Evolutionary conservation across 1,140 invertebrate species (phyloP).

Genomic region (Drosophila sulfurigaster): DNA sequence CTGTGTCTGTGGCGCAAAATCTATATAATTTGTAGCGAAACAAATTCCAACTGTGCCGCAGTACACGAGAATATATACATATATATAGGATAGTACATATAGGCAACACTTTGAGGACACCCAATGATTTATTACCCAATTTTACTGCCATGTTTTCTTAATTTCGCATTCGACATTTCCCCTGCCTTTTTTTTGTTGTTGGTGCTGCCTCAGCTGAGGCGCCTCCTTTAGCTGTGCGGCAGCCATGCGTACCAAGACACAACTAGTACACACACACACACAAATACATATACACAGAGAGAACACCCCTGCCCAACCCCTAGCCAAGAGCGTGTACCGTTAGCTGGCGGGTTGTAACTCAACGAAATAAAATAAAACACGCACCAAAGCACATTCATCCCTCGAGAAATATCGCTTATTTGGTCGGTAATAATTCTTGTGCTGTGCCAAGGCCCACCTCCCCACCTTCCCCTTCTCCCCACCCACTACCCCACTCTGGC

Average conservation of each 20-base stretch:
- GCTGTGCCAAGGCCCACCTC: conserved; percentile 43
- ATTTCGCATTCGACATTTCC: conserved; percentile 84
- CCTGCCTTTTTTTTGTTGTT: conserved; percentile 26
- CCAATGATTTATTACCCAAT: conserved; percentile 83
- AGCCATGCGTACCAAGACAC: conserved; percentile 71
- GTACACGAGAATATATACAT: conserved; percentile 22
- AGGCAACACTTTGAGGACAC: conserved; percentile 75
- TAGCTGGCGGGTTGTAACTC: conserved; percentile 81
- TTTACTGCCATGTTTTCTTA: conserved; percentile 84
- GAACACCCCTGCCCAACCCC: too few species aligned
- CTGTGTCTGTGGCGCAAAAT: conserved; percentile 51
- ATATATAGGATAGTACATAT: conserved; percentile 17
- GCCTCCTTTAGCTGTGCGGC: conserved; percentile 56
- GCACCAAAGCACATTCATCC: conserved; percentile 85
- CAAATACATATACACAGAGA: conserved; percentile 29
- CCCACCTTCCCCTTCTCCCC: not conserved
- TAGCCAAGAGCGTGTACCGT: conserved; percentile 60
- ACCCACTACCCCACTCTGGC: conserved; percentile 9
- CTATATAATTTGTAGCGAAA: conserved; percentile 77
- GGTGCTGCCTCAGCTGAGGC: conserved; percentile 25
- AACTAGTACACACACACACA: conserved; percentile 29
- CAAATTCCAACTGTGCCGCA: conserved; percentile 67
- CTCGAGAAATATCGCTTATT: conserved; percentile 85
- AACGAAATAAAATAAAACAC: conserved; percentile 85
- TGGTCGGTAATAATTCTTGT: conserved; percentile 84